Conservation (phyloP, 2,888 invertebrate genomes). For the Minunthozetes semirufus region DNA sequence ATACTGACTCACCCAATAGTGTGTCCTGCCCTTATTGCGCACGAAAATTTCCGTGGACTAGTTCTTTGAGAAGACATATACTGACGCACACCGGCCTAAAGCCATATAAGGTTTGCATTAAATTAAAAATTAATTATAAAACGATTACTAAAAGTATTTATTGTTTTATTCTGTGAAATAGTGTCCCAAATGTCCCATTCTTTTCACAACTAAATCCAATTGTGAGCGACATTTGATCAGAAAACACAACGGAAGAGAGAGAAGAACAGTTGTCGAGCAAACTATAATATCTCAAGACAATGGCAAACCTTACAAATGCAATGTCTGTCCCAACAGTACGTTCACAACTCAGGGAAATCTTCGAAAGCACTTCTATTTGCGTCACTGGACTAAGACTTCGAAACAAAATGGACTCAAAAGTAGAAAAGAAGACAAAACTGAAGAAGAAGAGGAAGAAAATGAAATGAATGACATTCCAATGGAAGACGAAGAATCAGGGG, state of each 20-base stretch:
- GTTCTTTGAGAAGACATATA: slow-evolving; percentile 86
- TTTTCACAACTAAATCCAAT: slow-evolving; percentile 95
- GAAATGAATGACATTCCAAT: slow-evolving; percentile 44
- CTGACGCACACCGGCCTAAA: slow-evolving; percentile 92
- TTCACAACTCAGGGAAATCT: slow-evolving; percentile 71
- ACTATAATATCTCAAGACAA: slow-evolving; percentile 3
- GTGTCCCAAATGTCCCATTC: slow-evolving; percentile 82
- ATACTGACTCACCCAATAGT: slow-evolving; percentile 87
- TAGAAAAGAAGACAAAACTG: slow-evolving; percentile 34
- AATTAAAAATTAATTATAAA: no score
- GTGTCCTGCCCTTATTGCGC: slow-evolving; percentile 64
- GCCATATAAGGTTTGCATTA: slow-evolving; percentile 63
- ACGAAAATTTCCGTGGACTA: slow-evolving; percentile 93
- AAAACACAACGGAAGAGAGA: slow-evolving; percentile 58
- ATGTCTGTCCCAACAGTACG: slow-evolving; percentile 66
- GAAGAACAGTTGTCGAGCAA: slow-evolving; percentile 34
- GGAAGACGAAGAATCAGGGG: slow-evolving; percentile 38
- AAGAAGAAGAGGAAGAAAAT: slow-evolving; percentile 45
- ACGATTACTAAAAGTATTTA: no score
- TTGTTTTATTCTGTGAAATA: no score
- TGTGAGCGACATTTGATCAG: slow-evolving; percentile 87
- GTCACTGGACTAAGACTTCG: slow-evolving; percentile 55
- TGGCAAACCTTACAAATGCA: slow-evolving; percentile 64
- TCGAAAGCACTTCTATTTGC: slow-evolving; percentile 66
- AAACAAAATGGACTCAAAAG: slow-evolving; percentile 11